phyloP scores from a whole-genome alignment of 2,888 invertebrate genomes.

The Dioctria linearis region DNA sequence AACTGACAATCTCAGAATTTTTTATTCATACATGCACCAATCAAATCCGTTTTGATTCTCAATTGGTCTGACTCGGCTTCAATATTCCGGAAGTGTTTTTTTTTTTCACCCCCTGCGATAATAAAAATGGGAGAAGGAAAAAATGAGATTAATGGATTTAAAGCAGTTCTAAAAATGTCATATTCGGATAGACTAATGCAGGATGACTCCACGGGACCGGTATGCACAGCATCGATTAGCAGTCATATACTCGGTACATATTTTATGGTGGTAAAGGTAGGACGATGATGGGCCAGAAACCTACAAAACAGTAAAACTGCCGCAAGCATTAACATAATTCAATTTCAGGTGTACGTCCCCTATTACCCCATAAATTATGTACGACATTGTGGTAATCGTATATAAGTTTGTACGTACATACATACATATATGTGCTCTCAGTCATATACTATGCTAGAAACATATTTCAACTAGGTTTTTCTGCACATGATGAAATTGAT shows the following conservation, averaged over 20 bases:
- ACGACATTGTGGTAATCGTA: conserved; percentile 40
- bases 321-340: conserved; percentile 57
- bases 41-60: not conserved
- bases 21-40: not conserved
- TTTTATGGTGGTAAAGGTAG: not conserved
- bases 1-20: not conserved
- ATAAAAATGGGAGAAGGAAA: not conserved
- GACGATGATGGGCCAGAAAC: conserved; percentile 9
- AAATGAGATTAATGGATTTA: conserved; percentile 22
- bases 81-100: too few species aligned
- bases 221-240: conserved; percentile 38
- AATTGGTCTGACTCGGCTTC: not conserved
- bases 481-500: conserved; percentile 41
- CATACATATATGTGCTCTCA: not conserved
- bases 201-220: conserved; percentile 14
- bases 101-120: not conserved
- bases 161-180: conserved; percentile 30
- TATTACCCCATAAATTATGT: conserved; percentile 56
- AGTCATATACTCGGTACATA: not conserved
- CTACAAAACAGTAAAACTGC: conserved; percentile 41
- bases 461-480: conserved; percentile 15
- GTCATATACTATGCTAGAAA: conserved; percentile 34
- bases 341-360: conserved; percentile 48
- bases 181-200: conserved; percentile 18
- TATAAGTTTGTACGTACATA: too few species aligned